A percentile compares a stretch with the other conserved stretches of the same genome.
Conservation (phyloP, 2,888 invertebrate species). For the Meta bourneti region DNA sequence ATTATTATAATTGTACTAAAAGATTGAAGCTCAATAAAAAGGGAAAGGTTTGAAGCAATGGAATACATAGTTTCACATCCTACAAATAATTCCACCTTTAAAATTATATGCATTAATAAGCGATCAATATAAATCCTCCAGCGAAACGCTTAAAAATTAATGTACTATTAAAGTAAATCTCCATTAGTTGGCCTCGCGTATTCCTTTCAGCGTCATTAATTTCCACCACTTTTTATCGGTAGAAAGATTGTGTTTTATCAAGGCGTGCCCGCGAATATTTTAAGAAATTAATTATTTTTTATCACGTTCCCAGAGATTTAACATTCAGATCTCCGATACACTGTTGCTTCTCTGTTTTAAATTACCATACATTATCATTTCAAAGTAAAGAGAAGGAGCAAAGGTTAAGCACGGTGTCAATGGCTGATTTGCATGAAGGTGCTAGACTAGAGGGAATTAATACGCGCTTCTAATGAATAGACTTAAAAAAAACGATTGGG, state of each 20-base stretch:
- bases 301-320: not conserved
- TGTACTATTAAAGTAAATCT: not conserved
- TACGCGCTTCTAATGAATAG: not conserved
- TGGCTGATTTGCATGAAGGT: not conserved
- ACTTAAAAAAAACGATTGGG: too few relatives aligned
- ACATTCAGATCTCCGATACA: not conserved
- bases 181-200: not conserved
- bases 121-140: too few relatives aligned
- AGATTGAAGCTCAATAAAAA: too few relatives aligned
- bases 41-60: too few relatives aligned
- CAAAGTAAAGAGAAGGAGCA: not conserved
- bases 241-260: not conserved
- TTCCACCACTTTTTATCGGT: not conserved
- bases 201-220: not conserved
- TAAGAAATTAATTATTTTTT: not conserved
- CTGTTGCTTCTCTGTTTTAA: not conserved
- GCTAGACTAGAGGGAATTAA: not conserved
- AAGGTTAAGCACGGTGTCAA: not conserved
- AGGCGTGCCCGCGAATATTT: not conserved
- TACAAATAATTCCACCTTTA: too few relatives aligned
- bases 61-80: too few relatives aligned
- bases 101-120: too few relatives aligned
- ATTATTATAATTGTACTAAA: too few relatives aligned
- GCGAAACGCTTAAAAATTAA: not conserved
- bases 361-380: not conserved